Conservation (phyloP, 2,113 vertebrate genomes). For the Sigmodon hispidus region DNA sequence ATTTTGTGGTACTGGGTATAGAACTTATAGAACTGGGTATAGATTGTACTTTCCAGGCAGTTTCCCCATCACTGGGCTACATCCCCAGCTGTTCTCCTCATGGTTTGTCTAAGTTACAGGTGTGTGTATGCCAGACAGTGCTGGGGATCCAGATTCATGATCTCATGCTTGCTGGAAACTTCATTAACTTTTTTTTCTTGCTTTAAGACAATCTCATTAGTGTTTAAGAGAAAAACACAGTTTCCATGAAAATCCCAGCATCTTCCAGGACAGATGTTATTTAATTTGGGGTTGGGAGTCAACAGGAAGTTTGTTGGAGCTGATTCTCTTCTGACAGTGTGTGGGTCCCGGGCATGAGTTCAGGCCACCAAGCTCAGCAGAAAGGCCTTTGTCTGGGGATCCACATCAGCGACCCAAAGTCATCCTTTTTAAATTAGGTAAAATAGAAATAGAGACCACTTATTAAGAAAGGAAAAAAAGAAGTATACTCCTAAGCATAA, state of each 20-base stretch:
- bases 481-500: not conserved
- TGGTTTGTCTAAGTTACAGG: not conserved
- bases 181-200: not conserved
- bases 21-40: not conserved
- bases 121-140: not conserved
- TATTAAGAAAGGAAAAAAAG: not conserved
- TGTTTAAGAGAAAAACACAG: not conserved
- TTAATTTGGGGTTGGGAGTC: not conserved
- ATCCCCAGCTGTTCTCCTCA: not conserved
- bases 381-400: not conserved
- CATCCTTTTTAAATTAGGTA: not conserved
- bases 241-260: not conserved
- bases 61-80: not conserved
- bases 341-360: not conserved
- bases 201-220: not conserved
- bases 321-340: not conserved
- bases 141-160: not conserved
- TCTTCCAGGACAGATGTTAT: not conserved
- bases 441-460: not conserved
- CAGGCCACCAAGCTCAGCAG: not conserved
- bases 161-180: not conserved
- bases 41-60: not conserved
- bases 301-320: not conserved
- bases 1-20: not conserved
- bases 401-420: not conserved